Evolutionary conservation across 2,113 vertebrate species (phyloP).

Genomic region (Muntiacus reevesi): DNA sequence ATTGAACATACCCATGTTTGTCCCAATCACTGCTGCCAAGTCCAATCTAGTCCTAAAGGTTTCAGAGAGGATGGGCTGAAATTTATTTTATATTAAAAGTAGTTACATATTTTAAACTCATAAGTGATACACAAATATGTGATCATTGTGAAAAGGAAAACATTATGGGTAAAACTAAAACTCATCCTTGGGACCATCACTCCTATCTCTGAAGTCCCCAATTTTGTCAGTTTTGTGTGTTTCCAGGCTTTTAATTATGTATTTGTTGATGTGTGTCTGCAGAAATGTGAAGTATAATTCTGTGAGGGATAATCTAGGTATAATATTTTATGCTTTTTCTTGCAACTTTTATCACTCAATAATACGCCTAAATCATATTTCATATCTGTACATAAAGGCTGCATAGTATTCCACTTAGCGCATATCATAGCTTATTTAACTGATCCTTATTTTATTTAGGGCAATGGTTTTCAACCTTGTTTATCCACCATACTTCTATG

Average conservation of each 20-base stretch:
- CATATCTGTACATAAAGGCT: background rate
- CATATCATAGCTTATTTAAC: background rate
- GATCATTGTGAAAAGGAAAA: background rate
- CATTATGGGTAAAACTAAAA: background rate
- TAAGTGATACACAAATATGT: background rate
- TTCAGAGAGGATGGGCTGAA: background rate
- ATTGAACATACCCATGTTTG: background rate
- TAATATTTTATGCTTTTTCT: background rate
- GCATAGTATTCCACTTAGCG: background rate
- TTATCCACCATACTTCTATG: accelerated
- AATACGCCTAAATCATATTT: background rate
- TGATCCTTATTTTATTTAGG: background rate
- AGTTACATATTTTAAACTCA: background rate
- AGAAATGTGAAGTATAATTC: background rate
- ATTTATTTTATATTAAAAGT: background rate
- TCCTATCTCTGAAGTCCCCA: background rate
- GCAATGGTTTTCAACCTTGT: background rate
- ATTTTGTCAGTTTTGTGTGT: background rate
- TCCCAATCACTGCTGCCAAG: background rate
- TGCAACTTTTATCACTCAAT: background rate
- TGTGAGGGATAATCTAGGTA: background rate
- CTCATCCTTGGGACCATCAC: background rate
- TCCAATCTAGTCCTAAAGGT: background rate
- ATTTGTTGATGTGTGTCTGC: background rate
- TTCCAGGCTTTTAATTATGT: background rate